These are phyloP conservation scores for Zaprionus ghesquierei DNA, from an alignment of 1,140 invertebrate genomes.

Conservation along the genomic window DNA sequence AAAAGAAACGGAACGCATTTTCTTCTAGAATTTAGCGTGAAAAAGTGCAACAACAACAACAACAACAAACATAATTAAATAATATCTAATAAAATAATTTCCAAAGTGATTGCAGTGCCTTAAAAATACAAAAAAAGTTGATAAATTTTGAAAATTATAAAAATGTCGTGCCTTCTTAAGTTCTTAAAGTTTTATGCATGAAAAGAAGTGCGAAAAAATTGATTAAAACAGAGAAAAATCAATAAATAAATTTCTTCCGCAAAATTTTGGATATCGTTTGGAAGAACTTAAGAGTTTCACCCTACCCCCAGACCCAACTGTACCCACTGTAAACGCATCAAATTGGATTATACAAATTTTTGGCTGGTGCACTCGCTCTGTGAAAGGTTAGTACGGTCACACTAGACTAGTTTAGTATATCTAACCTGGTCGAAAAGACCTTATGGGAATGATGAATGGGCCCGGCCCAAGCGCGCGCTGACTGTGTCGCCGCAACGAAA, in stretches of 20 bases:
- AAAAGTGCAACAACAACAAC: constrained; percentile 44
- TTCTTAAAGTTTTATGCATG: constrained; percentile 61
- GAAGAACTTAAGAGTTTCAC: constrained; percentile 23
- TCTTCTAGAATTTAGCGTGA: constrained; percentile 43
- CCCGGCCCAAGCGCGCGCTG: neutral
- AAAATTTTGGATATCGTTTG: constrained; percentile 20
- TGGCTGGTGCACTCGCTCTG: constrained; percentile 70
- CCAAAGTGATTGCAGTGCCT: constrained; percentile 53
- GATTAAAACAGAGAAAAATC: constrained; percentile 12
- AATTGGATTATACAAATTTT: constrained; percentile 76
- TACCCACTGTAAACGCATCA: constrained; percentile 57
- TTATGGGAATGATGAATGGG: constrained; percentile 36
- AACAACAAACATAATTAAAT: constrained; percentile 22
- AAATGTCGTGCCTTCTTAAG: constrained; percentile 68
- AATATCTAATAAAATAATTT: constrained; percentile 14
- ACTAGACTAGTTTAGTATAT: constrained; percentile 14
- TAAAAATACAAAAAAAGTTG: constrained; percentile 36
- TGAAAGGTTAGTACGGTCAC: constrained; percentile 67
- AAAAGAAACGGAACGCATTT: constrained; percentile 17
- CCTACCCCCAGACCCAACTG: constrained; percentile 43
- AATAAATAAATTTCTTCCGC: constrained; percentile 1
- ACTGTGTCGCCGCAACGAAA: constrained; percentile 46
- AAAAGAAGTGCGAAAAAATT: constrained; percentile 25
- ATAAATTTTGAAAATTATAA: constrained; percentile 12
- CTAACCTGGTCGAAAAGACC: neutral